Evolutionary conservation across 92 coral and sea anemone species (phyloP).

Genomic region (Palythoa caribaeorum): DNA sequence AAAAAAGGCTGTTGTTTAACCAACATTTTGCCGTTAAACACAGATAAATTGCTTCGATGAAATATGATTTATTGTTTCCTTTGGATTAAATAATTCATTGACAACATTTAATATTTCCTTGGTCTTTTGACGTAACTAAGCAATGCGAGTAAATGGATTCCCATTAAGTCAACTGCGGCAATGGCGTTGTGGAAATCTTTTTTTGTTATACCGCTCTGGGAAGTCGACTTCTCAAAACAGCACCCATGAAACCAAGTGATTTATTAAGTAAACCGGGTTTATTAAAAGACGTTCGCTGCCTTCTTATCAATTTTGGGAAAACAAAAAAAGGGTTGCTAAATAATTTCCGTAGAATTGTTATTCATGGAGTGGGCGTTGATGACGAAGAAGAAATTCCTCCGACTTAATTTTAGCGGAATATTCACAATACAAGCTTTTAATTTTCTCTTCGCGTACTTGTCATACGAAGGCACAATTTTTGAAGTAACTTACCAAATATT

Average conservation of each 20-base stretch:
- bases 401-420: no score
- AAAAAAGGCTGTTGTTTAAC: neutral
- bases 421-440: no score
- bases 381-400: neutral
- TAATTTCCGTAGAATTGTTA: neutral
- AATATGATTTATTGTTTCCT: conserved; percentile 25
- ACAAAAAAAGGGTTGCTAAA: neutral
- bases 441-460: no score
- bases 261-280: neutral
- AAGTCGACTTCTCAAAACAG: neutral
- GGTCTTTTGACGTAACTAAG: conserved; percentile 35
- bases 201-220: neutral
- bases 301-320: neutral
- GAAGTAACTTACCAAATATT: no score
- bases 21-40: neutral
- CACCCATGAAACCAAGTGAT: neutral
- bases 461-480: no score
- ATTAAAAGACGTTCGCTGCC: neutral
- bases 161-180: neutral
- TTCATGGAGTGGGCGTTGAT: conserved; percentile 30
- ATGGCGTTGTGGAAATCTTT: neutral
- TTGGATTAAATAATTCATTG: conserved; percentile 23
- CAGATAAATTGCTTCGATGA: conserved; percentile 28
- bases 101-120: conserved; percentile 35
- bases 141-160: conserved; percentile 3